Conservation (phyloP, 2,888 invertebrate species). For the Archaeoteleia sp. region DNA sequence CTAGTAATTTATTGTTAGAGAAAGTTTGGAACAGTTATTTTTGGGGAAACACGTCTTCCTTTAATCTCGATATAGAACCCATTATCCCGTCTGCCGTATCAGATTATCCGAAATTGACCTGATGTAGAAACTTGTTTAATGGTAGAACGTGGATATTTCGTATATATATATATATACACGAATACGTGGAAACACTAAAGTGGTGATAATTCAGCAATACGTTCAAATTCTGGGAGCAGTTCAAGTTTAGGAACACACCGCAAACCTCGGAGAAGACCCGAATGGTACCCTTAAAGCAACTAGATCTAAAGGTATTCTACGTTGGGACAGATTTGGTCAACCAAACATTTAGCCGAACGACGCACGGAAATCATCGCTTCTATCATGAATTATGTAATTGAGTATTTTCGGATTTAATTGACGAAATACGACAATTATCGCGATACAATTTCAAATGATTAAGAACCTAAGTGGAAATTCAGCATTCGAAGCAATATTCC, state of each 20-base stretch:
- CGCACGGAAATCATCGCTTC: conserved; percentile 20
- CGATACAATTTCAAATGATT: no score
- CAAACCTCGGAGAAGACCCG: conserved; percentile 32
- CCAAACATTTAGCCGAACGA: conserved; percentile 36
- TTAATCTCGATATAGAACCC: conserved; percentile 40
- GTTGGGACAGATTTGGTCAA: conserved; percentile 27
- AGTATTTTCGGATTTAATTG: conserved; percentile 14
- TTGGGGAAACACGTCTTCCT: conserved; percentile 23
- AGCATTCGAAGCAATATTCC: no score
- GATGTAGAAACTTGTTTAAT: conserved; percentile 42
- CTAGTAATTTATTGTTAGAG: conserved; percentile 17
- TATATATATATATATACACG: conserved; percentile 11
- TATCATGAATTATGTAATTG: conserved; percentile 28
- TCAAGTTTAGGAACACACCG: conserved; percentile 34
- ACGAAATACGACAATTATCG: no score
- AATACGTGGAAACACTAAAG: conserved; percentile 57
- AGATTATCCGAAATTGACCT: conserved; percentile 40
- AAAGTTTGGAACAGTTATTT: conserved; percentile 31
- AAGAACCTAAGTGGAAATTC: no score
- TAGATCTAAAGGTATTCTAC: conserved; percentile 6
- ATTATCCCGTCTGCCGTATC: conserved; percentile 33
- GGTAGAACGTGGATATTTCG: conserved; percentile 22
- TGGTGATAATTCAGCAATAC: conserved; percentile 42
- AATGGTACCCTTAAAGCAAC: conserved; percentile 23
- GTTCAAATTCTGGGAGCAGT: conserved; percentile 32